Evolutionary conservation across 1,140 invertebrate genomes (phyloP).

Genomic region (Ostrea denselamellosa): DNA sequence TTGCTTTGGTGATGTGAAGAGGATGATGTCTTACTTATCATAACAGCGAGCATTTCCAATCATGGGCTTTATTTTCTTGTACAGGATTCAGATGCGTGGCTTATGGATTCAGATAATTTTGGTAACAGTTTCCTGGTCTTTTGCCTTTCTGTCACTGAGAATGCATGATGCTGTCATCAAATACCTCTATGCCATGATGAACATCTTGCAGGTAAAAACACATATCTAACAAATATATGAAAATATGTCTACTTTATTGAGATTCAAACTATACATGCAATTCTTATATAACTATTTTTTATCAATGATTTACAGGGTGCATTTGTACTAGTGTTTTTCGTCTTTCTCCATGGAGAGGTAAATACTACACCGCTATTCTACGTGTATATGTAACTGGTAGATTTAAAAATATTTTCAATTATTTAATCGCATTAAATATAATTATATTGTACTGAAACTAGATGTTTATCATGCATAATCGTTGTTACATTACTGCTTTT

Average conservation of each 20-base stretch:
- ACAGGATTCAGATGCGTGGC: conserved; percentile 77
- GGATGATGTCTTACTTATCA: too few relatives aligned
- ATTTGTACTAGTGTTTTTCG: conserved; percentile 30
- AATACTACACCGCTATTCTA: background rate
- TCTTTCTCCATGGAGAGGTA: conserved; percentile 11
- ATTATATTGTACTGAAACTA: too few relatives aligned
- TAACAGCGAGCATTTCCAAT: background rate
- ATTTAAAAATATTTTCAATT: too few relatives aligned
- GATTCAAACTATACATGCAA: too few relatives aligned
- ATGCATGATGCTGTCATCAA: conserved; percentile 75
- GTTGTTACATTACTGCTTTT: too few relatives aligned
- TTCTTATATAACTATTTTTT: background rate
- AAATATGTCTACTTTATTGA: background rate
- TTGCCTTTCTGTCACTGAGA: conserved; percentile 75
- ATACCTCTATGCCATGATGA: conserved; percentile 77
- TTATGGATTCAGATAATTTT: conserved; percentile 78
- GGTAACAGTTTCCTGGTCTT: conserved; percentile 74
- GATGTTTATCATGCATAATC: too few relatives aligned
- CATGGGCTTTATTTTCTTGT: conserved; percentile 15
- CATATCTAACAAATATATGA: background rate
- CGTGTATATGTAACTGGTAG: too few relatives aligned
- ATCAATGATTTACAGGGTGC: conserved; percentile 11
- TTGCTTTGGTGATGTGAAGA: too few relatives aligned
- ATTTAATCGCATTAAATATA: too few relatives aligned
- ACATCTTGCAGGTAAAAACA: conserved; percentile 73